phyloP scores from a whole-genome alignment of 2,113 vertebrate species.

The Otis tarda region DNA sequence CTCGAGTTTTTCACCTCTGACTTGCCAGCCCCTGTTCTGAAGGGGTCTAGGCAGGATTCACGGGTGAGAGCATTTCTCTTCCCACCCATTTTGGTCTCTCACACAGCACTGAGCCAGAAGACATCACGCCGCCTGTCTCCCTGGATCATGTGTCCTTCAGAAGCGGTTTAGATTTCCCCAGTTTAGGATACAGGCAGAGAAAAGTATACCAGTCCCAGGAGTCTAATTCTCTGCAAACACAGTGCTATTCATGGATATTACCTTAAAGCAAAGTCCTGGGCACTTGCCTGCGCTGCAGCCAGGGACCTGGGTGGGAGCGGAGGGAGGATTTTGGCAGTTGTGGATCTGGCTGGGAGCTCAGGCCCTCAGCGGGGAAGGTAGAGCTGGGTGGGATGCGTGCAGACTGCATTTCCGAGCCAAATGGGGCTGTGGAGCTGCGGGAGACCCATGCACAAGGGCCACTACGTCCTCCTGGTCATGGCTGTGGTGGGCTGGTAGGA shows the following conservation, averaged over 20 bases:
- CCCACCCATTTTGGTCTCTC: not conserved
- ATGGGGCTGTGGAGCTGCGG: rapidly evolving
- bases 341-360: not conserved
- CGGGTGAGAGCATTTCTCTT: not conserved
- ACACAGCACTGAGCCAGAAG: not conserved
- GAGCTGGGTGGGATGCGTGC: not conserved
- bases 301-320: not conserved
- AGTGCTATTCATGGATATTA: not conserved
- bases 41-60: not conserved
- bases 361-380: not conserved
- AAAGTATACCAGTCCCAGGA: not conserved
- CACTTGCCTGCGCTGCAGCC: not conserved
- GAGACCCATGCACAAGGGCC: not conserved
- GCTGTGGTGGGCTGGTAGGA: not conserved
- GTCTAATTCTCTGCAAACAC: not conserved
- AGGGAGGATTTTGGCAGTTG: not conserved
- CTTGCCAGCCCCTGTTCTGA: not conserved
- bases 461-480: not conserved
- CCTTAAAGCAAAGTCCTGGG: not conserved
- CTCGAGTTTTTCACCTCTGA: not conserved
- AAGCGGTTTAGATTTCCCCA: not conserved
- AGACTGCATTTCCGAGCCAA: not conserved
- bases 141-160: not conserved
- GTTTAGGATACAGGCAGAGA: not conserved
- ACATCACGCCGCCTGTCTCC: not conserved